phyloP scores from a whole-genome alignment of 2,113 vertebrate genomes.

The Neotragus pygmaeus region DNA sequence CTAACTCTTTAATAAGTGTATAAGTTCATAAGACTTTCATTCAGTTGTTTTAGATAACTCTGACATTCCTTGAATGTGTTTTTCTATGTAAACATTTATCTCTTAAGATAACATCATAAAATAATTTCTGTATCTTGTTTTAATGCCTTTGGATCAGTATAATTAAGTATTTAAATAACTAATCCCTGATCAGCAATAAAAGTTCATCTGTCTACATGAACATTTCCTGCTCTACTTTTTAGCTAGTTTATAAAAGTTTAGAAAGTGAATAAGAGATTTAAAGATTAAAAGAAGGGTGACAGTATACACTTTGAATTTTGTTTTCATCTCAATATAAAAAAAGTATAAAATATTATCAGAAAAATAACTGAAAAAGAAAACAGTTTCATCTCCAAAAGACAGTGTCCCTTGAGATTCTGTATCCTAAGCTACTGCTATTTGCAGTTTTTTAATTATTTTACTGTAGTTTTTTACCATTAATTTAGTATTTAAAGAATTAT shows the following conservation, averaged over 20 bases:
- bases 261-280: background rate
- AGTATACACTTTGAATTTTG: background rate
- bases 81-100: background rate
- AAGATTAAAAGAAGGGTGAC: background rate
- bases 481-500: background rate
- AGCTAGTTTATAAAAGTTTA: background rate
- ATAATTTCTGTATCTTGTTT: background rate
- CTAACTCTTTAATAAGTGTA: background rate
- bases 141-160: background rate
- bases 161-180: slow-evolving; percentile 21
- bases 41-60: background rate
- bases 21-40: background rate
- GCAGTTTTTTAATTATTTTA: background rate
- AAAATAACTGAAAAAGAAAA: background rate
- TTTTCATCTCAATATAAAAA: background rate
- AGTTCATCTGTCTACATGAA: background rate
- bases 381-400: background rate
- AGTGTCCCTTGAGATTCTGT: background rate
- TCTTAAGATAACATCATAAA: background rate
- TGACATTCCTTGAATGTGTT: background rate
- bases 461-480: background rate
- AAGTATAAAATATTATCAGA: background rate
- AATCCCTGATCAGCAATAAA: background rate
- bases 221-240: background rate
- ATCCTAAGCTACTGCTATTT: background rate